A percentile compares a stretch with the other conserved stretches of the same genome.
Evolutionary conservation across 2,113 vertebrate species (phyloP).

Genomic region (Carassius carassius): DNA sequence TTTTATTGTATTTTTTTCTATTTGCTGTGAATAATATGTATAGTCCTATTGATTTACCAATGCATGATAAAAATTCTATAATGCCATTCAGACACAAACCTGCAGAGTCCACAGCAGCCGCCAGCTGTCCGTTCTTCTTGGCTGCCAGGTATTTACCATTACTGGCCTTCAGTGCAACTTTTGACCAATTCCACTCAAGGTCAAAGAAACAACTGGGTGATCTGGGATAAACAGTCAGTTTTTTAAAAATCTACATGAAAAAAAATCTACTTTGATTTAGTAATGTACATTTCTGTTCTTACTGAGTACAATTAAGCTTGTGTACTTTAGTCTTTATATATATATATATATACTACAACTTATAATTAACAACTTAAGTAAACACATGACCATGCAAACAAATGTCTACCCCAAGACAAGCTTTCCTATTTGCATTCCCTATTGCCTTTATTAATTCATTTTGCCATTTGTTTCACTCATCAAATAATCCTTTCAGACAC

Average conservation of each 20-base stretch:
- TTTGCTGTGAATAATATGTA: too few relatives aligned
- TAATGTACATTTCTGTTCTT: background rate
- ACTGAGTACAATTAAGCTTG: background rate
- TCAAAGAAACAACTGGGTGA: constrained; percentile 89
- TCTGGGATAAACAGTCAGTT: constrained; percentile 66
- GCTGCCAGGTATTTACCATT: constrained; percentile 91
- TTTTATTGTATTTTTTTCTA: too few relatives aligned
- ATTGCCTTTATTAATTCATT: background rate
- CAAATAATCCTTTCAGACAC: too few relatives aligned
- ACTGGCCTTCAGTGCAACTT: constrained; percentile 86
- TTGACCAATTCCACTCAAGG: constrained; percentile 88
- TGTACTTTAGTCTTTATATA: background rate
- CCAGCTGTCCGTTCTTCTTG: constrained; percentile 95
- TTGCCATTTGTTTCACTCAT: background rate
- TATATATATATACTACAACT: too few relatives aligned
- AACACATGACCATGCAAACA: background rate
- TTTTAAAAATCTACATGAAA: background rate
- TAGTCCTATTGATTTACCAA: background rate
- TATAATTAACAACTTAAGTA: background rate
- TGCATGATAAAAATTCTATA: background rate
- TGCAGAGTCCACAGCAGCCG: constrained; percentile 84
- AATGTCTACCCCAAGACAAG: background rate
- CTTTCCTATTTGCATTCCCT: background rate
- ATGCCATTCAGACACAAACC: constrained; percentile 68
- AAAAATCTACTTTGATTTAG: background rate